These are phyloP conservation scores for Neocrepidodera transversa DNA, from an alignment of 2,888 invertebrate species.

Conservation along the genomic window DNA sequence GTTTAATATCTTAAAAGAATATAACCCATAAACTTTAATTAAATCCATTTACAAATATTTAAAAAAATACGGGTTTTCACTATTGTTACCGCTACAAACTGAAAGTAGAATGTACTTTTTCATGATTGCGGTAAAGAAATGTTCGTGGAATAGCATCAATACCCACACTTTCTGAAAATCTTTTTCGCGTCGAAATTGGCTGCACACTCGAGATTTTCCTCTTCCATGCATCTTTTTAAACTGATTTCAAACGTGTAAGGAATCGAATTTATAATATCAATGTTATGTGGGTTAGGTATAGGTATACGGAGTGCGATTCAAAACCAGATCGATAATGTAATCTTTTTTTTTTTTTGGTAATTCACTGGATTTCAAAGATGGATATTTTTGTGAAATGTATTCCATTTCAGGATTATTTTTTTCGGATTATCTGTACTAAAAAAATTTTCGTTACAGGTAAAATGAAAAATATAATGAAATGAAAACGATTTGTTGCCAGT, in stretches of 20 bases:
- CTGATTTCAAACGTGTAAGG: constrained; percentile 26
- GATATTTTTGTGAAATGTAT: constrained; percentile 1
- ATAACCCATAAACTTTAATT: too few relatives aligned
- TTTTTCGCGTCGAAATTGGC: constrained; percentile 26
- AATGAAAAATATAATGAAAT: too few relatives aligned
- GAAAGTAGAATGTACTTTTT: too few relatives aligned
- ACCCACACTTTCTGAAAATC: constrained; percentile 17
- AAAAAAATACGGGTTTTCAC: too few relatives aligned
- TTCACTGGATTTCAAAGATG: constrained; percentile 1
- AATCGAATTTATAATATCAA: constrained; percentile 26
- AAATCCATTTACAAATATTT: too few relatives aligned
- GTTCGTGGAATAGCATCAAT: constrained; percentile 20
- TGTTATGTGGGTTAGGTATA: constrained; percentile 25
- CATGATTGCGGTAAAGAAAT: too few relatives aligned
- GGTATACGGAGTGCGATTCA: too few relatives aligned
- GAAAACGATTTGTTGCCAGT: too few relatives aligned
- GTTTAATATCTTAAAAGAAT: too few relatives aligned
- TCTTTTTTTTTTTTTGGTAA: constrained; percentile 21
- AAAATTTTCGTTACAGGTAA: too few relatives aligned
- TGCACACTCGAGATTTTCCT: constrained; percentile 24
- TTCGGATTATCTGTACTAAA: too few relatives aligned
- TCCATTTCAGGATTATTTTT: not conserved
- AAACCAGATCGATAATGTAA: constrained; percentile 17
- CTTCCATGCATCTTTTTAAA: constrained; percentile 26
- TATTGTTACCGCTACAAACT: too few relatives aligned